Base-by-base conservation (phyloP, 2,113 vertebrate genomes). In the Forbesichthys agassizii region DNA sequence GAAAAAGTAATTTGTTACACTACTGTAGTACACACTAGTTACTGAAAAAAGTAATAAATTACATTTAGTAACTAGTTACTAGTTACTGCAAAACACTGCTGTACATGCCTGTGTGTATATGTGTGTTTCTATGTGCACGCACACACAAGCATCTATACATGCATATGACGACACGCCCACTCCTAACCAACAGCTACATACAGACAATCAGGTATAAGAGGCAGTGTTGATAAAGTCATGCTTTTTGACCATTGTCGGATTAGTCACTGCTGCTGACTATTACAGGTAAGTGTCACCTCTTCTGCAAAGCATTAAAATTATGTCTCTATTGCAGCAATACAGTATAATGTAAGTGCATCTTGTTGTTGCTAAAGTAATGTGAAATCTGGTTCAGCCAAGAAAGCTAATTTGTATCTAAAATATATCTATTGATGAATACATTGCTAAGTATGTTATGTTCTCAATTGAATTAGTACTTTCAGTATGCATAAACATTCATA, bases 271-370 rank as follows among this genome's bases (percentile, higher is more conserved):
- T 75, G 77, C 78, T 63, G 55, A 18, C 72, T 68, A 61, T 69
- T 42, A 71, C 74, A 89, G 91, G 91, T 92, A 80, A 83, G 91
- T 64, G 11, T 71, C 54, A 48, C 61, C n/a, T 77, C 68, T 69
- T 73, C 36, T 64, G 62, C 33, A 18, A 4, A 20, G 49, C 13
- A 27, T 57, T 9, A 73, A 16, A 60, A 20, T 53, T 14, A 9
- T 55, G 53, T 55, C 8, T 33, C 63, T 61, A 67, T n/a, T 63
- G 13, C 58, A 27, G 8, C 8, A 7, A 57, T 18, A 27, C 8
- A 7, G 27, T 18, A 27, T 14, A 51, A 6, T 42, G 36, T 42
- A 8, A 42, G 36, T 42, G 36, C 36, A 42, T 42, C 4, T 1
- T 42, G 36, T 42, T 42, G 36, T 5, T 42, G 36, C 36, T 42